Evolutionary conservation across 2,888 invertebrate genomes (phyloP).

Genomic region (Apodemia mormo): DNA sequence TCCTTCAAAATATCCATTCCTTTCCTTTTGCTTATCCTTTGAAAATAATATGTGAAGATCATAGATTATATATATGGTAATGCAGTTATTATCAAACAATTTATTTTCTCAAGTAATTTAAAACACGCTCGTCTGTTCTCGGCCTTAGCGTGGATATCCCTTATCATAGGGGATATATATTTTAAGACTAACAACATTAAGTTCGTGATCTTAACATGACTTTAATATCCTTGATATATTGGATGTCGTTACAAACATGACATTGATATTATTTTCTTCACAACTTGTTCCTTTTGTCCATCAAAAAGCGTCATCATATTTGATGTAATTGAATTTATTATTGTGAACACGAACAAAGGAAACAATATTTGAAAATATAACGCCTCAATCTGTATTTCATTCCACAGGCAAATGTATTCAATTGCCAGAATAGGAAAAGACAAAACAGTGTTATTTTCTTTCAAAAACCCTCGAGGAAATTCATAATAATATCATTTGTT

Average conservation of each 20-base stretch:
- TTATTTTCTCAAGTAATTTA: not conserved
- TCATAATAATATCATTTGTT: conserved; percentile 50
- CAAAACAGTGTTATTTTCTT: conserved; percentile 63
- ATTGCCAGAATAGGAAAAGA: conserved; percentile 57
- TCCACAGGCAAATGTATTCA: conserved; percentile 59
- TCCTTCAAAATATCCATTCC: too few species aligned
- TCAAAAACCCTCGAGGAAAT: conserved; percentile 58
- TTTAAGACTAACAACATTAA: conserved; percentile 50
- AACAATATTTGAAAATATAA: conserved; percentile 50
- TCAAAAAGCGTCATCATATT: conserved; percentile 29
- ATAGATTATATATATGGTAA: too few species aligned
- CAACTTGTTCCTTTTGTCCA: not conserved
- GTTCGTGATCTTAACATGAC: conserved; percentile 70
- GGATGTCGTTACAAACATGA: conserved; percentile 46
- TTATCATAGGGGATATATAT: conserved; percentile 67
- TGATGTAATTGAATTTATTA: conserved; percentile 33
- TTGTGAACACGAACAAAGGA: conserved; percentile 42
- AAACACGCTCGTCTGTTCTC: not conserved
- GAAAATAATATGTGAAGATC: too few species aligned
- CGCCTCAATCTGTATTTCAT: conserved; percentile 54
- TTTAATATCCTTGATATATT: conserved; percentile 71
- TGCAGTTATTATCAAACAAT: too few species aligned
- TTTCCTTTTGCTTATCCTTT: too few species aligned
- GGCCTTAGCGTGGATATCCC: conserved; percentile 70
- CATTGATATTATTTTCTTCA: conserved; percentile 21